phyloP scores from a whole-genome alignment of 2,888 invertebrate genomes.

The Drosophila anomelani region DNA sequence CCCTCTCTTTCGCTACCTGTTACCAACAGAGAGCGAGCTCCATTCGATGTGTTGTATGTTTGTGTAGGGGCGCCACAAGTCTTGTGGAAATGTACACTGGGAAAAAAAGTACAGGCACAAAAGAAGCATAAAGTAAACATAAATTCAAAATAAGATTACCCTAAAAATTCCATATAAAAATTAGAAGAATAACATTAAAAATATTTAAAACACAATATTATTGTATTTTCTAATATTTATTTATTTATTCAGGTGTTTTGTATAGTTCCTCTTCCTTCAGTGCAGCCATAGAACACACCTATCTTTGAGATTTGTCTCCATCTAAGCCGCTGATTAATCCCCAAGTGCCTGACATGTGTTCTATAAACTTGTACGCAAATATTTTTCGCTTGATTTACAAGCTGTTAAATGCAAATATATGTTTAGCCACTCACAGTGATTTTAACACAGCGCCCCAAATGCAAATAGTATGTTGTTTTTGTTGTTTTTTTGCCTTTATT shows the following conservation, averaged over 20 bases:
- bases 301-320: conserved; percentile 29
- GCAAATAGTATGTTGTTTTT: conserved; percentile 23
- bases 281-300: conserved; percentile 28
- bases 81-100: conserved; percentile 58
- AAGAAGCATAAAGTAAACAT: background rate
- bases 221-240: background rate
- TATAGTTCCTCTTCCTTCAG: conserved; percentile 10
- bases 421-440: conserved; percentile 19
- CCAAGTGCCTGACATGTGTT: conserved; percentile 42
- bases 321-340: conserved; percentile 35
- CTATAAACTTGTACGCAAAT: conserved; percentile 41
- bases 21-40: conserved; percentile 34
- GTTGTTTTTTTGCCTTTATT: background rate
- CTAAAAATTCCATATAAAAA: too few species aligned
- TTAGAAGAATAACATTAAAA: background rate
- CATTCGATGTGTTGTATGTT: background rate
- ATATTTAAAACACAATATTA: background rate
- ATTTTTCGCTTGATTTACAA: conserved; percentile 42
- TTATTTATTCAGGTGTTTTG: background rate
- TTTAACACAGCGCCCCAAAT: conserved; percentile 12
- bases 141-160: too few species aligned
- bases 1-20: conserved; percentile 61
- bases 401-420: conserved; percentile 44
- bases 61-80: conserved; percentile 68
- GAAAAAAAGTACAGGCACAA: background rate